phyloP scores from a whole-genome alignment of 92 coral and sea anemone genomes.

The Bergia puertoricense region DNA sequence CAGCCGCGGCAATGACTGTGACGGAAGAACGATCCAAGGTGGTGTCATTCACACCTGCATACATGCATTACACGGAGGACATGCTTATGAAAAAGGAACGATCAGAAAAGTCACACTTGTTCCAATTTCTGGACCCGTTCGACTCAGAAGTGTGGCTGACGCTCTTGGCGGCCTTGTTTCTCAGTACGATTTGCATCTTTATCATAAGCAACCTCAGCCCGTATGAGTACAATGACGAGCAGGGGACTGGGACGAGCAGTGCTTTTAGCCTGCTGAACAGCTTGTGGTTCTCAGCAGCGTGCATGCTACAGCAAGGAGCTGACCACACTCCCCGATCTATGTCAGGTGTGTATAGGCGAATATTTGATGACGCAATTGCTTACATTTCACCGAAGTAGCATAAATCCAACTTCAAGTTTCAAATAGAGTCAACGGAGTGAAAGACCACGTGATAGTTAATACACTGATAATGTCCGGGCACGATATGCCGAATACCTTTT shows the following conservation, averaged over 20 bases:
- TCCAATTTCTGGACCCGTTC: slow-evolving; percentile 67
- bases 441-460: no score
- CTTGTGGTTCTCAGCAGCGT: slow-evolving; percentile 34
- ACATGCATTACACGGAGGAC: slow-evolving; percentile 66
- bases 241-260: neutral
- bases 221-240: slow-evolving; percentile 38
- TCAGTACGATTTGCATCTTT: slow-evolving; percentile 25
- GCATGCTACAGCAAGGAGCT: slow-evolving; percentile 70
- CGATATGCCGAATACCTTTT: no score
- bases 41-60: slow-evolving; percentile 68
- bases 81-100: slow-evolving; percentile 50
- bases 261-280: slow-evolving; percentile 26
- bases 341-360: slow-evolving; percentile 49
- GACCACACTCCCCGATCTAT: slow-evolving; percentile 56
- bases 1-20: slow-evolving; percentile 64
- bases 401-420: no score
- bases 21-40: slow-evolving; percentile 59
- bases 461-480: no score
- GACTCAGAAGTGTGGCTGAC: slow-evolving; percentile 61
- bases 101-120: slow-evolving; percentile 43
- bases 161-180: slow-evolving; percentile 51
- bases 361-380: no score
- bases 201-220: slow-evolving; percentile 46
- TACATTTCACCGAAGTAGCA: no score
- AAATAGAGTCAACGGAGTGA: no score